phyloP scores from a whole-genome alignment of 2,113 vertebrate genomes.

The Sula dactylatra region DNA sequence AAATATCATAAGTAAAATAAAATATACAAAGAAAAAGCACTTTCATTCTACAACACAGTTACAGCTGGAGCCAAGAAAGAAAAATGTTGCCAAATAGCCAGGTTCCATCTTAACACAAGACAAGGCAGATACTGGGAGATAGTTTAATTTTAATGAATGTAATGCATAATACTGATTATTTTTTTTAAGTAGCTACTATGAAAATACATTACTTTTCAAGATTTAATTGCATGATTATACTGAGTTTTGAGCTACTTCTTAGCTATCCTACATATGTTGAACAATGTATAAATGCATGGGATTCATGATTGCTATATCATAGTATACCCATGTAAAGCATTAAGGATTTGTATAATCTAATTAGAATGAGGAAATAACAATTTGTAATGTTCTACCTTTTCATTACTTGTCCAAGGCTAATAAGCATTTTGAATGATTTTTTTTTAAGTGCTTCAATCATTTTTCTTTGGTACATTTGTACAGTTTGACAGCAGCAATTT shows the following conservation, averaged over 20 bases:
- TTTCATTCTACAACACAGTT: neutral
- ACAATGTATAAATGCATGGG: neutral
- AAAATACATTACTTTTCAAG: constrained; percentile 56
- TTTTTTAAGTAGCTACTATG: constrained; percentile 33
- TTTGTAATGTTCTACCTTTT: constrained; percentile 20
- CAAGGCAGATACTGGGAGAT: neutral
- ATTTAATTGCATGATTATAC: constrained; percentile 35
- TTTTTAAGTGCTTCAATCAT: neutral
- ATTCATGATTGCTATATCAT: neutral
- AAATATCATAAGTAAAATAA: constrained; percentile 36
- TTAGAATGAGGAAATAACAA: constrained; percentile 14
- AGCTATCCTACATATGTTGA: neutral
- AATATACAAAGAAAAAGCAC: neutral
- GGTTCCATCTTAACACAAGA: constrained; percentile 9
- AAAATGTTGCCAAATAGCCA: neutral
- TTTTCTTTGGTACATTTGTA: constrained; percentile 9
- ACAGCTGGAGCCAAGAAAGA: neutral
- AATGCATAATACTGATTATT: neutral
- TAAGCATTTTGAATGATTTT: neutral
- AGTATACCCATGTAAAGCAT: neutral
- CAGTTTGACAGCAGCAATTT: constrained; percentile 18
- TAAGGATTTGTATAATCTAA: constrained; percentile 43
- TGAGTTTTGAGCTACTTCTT: constrained; percentile 25
- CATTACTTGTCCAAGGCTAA: constrained; percentile 43
- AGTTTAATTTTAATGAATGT: constrained; percentile 21